Base-by-base conservation (phyloP, 2,888 invertebrate species). In the Spatulosminthurus flaviceps region DNA sequence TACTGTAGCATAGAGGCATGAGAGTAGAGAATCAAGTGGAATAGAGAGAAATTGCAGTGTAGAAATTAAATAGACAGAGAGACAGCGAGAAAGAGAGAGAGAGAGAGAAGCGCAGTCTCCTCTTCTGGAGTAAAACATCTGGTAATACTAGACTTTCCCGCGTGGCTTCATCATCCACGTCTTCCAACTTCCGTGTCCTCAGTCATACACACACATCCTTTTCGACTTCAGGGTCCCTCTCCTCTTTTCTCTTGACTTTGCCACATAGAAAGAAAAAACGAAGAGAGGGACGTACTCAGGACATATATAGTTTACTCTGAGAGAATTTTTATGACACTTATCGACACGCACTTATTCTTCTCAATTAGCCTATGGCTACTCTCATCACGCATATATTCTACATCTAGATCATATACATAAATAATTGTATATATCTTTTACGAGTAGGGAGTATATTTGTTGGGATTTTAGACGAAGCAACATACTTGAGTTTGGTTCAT, bases 141-240 rank as follows among this genome's bases (percentile, higher is more conserved):
- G 26, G 28, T 67, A 67, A n/a, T 16, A 67, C 67, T 42, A 42
- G 22, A 24, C 43, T 70, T 70, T 72, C 71, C 71, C 42, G 71
- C 71, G 22, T 72, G 43, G 71, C 43, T 26, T 42, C 71, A 72
- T 43, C 24, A 43, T 24, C 21, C 21, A 21, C 41, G 41, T 24
- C 41, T 72, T 11, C n/a, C 21, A 73, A 73, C 60, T 60, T 73
- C 60, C 28, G 60, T 26, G 60, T 73, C 60, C 60, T 28, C 73
- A 73, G 73, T 73, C 72, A 42, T 26, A 51, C 24, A n/a, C n/a
- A 41, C 70, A 43, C 51, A 43, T 72, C 26, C 72, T 43, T 22
- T 26, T 24, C 72, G 16, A 72, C 51, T 60, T 60, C 26, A 60
- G 51, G 73, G 21, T 26, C 28, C 43, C 51, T 29, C 60, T 28